Evolutionary conservation across 2,888 invertebrate genomes (phyloP).

Genomic region (Omphaloscelis lunosa): DNA sequence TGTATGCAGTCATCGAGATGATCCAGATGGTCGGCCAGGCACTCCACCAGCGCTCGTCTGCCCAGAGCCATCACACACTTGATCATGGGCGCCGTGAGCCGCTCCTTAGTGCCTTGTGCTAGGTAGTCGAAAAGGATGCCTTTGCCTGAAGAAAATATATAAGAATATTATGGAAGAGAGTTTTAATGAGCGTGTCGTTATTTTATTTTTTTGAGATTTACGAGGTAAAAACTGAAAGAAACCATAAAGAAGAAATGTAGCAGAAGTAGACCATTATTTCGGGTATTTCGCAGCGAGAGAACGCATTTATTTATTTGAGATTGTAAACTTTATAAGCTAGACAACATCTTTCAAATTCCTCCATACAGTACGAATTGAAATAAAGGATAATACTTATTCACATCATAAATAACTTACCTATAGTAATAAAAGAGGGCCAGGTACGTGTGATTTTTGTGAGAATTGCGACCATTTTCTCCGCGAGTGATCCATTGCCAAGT

Average conservation of each 20-base stretch:
- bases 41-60: constrained; percentile 81
- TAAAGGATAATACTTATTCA: not conserved
- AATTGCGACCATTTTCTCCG: constrained; percentile 88
- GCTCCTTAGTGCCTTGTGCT: constrained; percentile 86
- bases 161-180: not conserved
- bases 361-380: not conserved
- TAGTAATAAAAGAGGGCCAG: constrained; percentile 87
- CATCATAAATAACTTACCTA: constrained; percentile 80
- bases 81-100: constrained; percentile 87
- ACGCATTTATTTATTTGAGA: not conserved
- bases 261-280: not conserved
- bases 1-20: constrained; percentile 80
- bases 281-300: not conserved
- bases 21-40: constrained; percentile 82
- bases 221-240: not conserved
- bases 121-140: constrained; percentile 88
- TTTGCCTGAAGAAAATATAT: constrained; percentile 77
- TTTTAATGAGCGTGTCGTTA: not conserved
- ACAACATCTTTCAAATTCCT: not conserved
- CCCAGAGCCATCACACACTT: constrained; percentile 86
- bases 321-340: not conserved
- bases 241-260: not conserved
- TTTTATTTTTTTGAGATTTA: not conserved
- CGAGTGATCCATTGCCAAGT: constrained; percentile 86
- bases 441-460: constrained; percentile 87